Conservation (phyloP, 2,113 vertebrate genomes). For the Malurus melanocephalus region DNA sequence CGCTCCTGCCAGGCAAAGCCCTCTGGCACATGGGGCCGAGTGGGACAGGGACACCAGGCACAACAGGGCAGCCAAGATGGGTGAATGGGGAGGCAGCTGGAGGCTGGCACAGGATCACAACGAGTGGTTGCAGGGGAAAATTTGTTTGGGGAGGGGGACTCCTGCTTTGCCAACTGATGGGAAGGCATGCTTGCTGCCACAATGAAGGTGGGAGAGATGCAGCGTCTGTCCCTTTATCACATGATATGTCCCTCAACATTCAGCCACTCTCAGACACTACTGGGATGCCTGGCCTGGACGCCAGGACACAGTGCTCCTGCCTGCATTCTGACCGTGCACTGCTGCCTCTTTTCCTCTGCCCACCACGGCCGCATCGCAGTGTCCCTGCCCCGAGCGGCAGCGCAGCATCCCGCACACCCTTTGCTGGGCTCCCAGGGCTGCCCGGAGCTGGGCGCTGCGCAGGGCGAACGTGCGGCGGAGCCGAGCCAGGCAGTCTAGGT, state of each 20-base stretch:
- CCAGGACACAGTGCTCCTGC: background rate
- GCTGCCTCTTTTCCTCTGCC: background rate
- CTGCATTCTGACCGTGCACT: background rate
- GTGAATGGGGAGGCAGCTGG: background rate
- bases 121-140: background rate
- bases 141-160: background rate
- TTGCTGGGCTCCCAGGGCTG: background rate
- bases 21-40: rapidly evolving
- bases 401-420: background rate
- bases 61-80: background rate
- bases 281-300: rapidly evolving
- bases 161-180: background rate
- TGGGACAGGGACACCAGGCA: background rate
- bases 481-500: constrained; percentile 67
- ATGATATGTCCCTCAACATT: background rate
- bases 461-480: background rate
- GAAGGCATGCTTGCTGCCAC: background rate
- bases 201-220: background rate
- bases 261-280: rapidly evolving
- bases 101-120: background rate
- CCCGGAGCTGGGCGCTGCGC: background rate
- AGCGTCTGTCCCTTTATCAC: background rate
- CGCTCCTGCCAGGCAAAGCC: background rate
- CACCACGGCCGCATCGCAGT: rapidly evolving
- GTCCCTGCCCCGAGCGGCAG: background rate